Percentiles rank a stretch among this genome's conserved stretches.
Conservation (phyloP, 2,888 invertebrate species). For the Petrolisthes cinctipes region DNA sequence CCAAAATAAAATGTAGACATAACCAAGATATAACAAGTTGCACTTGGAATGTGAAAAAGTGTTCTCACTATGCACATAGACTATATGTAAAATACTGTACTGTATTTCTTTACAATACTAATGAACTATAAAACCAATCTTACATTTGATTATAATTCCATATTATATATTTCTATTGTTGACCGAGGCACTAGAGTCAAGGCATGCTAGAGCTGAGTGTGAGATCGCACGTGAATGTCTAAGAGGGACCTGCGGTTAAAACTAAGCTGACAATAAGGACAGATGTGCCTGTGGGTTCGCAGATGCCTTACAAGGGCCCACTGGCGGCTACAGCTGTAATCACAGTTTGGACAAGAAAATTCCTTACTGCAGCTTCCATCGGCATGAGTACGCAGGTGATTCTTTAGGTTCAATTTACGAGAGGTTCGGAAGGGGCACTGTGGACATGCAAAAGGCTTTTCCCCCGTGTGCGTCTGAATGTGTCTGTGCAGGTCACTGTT, state of each 20-base stretch:
- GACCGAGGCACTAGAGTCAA: not conserved
- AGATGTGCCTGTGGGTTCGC: slow-evolving; percentile 25
- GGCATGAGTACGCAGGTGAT: slow-evolving; percentile 30
- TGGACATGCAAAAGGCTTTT: slow-evolving; percentile 37
- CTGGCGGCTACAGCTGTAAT: slow-evolving; percentile 25
- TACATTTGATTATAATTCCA: too few species aligned
- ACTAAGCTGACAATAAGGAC: slow-evolving; percentile 30
- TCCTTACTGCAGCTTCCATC: slow-evolving; percentile 11
- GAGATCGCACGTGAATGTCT: slow-evolving; percentile 25
- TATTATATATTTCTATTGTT: not conserved
- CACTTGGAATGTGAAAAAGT: too few species aligned
- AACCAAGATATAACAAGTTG: too few species aligned
- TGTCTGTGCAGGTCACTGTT: slow-evolving; percentile 44
- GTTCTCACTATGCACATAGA: too few species aligned
- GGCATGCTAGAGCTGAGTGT: slow-evolving; percentile 27
- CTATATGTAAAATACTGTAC: too few species aligned
- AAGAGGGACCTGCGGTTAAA: slow-evolving; percentile 29
- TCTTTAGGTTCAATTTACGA: slow-evolving; percentile 28
- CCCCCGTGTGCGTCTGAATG: slow-evolving; percentile 38
- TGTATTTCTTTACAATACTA: too few species aligned
- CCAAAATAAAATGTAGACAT: too few species aligned
- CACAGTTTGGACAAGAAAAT: slow-evolving; percentile 27
- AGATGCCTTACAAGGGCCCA: slow-evolving; percentile 28
- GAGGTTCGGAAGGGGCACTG: slow-evolving; percentile 41
- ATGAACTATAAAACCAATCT: too few species aligned